A percentile compares a stretch with the other conserved stretches of the same genome.
phyloP scores from a whole-genome alignment of 2,888 invertebrate genomes.

The Mongoloraphidia duomilia region DNA sequence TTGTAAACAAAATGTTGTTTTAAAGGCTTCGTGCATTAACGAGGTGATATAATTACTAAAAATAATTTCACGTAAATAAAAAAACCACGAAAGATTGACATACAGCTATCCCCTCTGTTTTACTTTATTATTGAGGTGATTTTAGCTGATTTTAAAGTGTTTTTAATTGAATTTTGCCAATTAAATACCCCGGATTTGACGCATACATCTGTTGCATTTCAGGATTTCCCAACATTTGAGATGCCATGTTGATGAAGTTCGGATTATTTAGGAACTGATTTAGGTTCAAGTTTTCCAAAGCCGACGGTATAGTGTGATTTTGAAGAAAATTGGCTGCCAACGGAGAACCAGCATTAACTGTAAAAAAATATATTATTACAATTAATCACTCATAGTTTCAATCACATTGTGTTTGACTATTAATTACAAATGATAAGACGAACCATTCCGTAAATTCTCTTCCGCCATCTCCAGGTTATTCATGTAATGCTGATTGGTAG shows the following conservation, averaged over 20 bases:
- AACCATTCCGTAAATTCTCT: constrained; percentile 35
- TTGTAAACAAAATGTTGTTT: too few species aligned
- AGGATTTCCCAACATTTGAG: constrained; percentile 72
- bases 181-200: background rate
- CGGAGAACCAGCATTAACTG: constrained; percentile 14
- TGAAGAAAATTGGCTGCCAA: constrained; percentile 7
- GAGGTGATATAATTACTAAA: too few species aligned
- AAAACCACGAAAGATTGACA: too few species aligned
- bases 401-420: constrained; percentile 14
- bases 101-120: too few species aligned
- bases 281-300: constrained; percentile 33
- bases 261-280: constrained; percentile 64
- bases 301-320: background rate
- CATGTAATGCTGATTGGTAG: constrained; percentile 78
- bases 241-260: constrained; percentile 68
- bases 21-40: too few species aligned
- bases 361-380: constrained; percentile 8
- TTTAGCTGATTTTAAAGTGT: too few species aligned
- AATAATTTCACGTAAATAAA: too few species aligned
- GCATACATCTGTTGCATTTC: constrained; percentile 57
- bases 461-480: constrained; percentile 76
- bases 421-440: background rate
- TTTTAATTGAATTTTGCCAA: background rate
- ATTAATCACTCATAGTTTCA: background rate
- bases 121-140: too few species aligned